Conservation (phyloP, 1,140 invertebrate species). For the Harpegnathos saltator region DNA sequence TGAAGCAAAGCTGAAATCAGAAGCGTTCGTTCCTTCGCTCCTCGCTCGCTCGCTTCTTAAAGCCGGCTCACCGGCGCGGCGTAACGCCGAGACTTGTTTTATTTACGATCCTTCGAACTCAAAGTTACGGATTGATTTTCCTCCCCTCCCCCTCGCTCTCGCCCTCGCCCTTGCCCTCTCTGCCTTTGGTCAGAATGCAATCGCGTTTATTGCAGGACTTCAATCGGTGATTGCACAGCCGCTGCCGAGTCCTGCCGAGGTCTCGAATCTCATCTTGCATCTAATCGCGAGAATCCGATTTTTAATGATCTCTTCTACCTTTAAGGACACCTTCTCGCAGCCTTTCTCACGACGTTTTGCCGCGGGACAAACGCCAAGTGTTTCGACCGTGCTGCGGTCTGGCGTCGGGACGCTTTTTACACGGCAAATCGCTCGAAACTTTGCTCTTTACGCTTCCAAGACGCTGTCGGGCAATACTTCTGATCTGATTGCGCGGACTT, state of each 20-base stretch:
- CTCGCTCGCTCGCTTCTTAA: not conserved
- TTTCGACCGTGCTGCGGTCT: too few relatives aligned
- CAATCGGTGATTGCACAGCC: not conserved
- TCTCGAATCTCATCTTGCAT: not conserved
- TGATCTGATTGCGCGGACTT: too few relatives aligned
- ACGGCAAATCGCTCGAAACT: too few relatives aligned
- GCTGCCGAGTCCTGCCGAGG: not conserved
- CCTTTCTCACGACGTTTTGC: too few relatives aligned
- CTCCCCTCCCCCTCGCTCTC: too few relatives aligned
- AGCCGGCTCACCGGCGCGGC: not conserved
- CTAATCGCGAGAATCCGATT: not conserved
- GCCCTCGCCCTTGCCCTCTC: too few relatives aligned
- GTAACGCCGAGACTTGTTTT: not conserved
- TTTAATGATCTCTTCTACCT: not conserved
- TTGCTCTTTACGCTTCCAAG: too few relatives aligned
- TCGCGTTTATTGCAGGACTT: too few relatives aligned
- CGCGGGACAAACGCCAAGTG: too few relatives aligned
- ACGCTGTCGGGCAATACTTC: too few relatives aligned
- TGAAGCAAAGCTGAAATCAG: not conserved
- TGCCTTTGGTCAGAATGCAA: not conserved
- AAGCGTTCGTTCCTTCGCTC: not conserved
- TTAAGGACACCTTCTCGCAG: too few relatives aligned
- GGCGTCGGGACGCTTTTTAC: too few relatives aligned
- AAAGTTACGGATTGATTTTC: not conserved
- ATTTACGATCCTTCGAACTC: not conserved